phyloP scores from a whole-genome alignment of 2,113 vertebrate species.

The Catagonus wagneri region DNA sequence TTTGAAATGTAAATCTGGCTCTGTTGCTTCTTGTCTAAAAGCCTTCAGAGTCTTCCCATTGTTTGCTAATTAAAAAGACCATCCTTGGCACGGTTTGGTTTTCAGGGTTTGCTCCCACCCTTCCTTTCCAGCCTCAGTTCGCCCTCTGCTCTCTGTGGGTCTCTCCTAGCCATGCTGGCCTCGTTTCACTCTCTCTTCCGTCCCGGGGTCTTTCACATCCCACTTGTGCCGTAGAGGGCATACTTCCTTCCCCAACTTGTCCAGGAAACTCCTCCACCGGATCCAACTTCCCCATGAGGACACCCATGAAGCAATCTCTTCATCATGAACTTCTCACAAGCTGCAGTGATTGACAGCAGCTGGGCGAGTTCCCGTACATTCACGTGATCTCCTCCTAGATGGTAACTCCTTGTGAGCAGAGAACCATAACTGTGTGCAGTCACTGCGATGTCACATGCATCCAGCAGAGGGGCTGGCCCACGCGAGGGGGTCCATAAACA shows the following conservation, averaged over 20 bases:
- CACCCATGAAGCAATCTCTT: background rate
- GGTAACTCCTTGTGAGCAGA: background rate
- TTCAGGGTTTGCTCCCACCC: too few species aligned
- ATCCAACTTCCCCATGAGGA: background rate
- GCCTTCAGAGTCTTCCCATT: background rate
- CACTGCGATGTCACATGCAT: background rate
- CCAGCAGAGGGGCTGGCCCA: background rate
- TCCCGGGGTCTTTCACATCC: background rate
- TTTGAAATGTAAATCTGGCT: background rate
- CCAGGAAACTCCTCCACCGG: background rate
- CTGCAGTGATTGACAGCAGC: rapidly evolving
- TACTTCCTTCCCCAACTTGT: background rate
- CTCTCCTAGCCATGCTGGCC: background rate
- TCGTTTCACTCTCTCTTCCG: background rate
- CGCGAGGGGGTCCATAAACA: background rate
- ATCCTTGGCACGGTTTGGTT: background rate
- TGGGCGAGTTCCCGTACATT: background rate
- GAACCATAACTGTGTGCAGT: background rate
- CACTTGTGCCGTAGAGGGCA: rapidly evolving
- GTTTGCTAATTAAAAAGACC: background rate
- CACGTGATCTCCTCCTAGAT: rapidly evolving
- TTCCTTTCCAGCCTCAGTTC: background rate
- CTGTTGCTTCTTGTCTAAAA: background rate
- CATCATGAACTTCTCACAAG: background rate
- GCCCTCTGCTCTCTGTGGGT: rapidly evolving